Percentiles rank a stretch among this genome's conserved stretches.
These are phyloP conservation scores for Zaprionus inermis DNA, from an alignment of 1,140 invertebrate species.

Conservation along the genomic window DNA sequence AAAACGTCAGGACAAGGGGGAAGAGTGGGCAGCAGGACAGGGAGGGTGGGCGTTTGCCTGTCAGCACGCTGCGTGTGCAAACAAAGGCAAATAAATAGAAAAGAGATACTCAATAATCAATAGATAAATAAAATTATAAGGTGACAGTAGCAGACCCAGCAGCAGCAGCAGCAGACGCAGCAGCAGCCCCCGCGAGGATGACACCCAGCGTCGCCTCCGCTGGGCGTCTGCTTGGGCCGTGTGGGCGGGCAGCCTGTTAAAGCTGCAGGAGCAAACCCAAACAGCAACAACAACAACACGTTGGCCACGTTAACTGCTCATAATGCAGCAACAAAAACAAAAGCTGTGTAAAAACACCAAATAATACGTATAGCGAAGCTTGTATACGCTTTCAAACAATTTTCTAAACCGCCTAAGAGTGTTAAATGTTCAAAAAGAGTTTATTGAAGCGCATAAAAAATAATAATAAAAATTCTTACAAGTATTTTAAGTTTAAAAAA, in stretches of 20 bases:
- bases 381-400: conserved; percentile 9
- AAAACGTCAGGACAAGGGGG: conserved; percentile 64
- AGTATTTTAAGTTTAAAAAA: no score
- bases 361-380: neutral
- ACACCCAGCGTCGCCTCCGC: conserved; percentile 57
- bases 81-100: conserved; percentile 83
- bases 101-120: conserved; percentile 83
- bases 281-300: conserved; percentile 26
- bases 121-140: conserved; percentile 83
- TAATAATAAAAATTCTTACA: no score
- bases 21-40: neutral
- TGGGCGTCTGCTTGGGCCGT: conserved; percentile 5
- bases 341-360: neutral
- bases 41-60: conserved; percentile 41
- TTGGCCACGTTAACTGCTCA: conserved; percentile 67
- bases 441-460: no score
- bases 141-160: conserved; percentile 66
- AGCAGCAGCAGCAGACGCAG: conserved; percentile 17
- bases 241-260: conserved; percentile 44
- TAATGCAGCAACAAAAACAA: conserved; percentile 64
- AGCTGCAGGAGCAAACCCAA: conserved; percentile 60
- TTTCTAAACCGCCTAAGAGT: neutral
- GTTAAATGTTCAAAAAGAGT: neutral
- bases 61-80: conserved; percentile 74
- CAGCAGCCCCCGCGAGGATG: conserved; percentile 29